Percentiles rank a stretch among this genome's conserved stretches.
These are phyloP conservation scores for Drosophila gaucha DNA, from an alignment of 2,888 invertebrate species.

Conservation along the genomic window DNA sequence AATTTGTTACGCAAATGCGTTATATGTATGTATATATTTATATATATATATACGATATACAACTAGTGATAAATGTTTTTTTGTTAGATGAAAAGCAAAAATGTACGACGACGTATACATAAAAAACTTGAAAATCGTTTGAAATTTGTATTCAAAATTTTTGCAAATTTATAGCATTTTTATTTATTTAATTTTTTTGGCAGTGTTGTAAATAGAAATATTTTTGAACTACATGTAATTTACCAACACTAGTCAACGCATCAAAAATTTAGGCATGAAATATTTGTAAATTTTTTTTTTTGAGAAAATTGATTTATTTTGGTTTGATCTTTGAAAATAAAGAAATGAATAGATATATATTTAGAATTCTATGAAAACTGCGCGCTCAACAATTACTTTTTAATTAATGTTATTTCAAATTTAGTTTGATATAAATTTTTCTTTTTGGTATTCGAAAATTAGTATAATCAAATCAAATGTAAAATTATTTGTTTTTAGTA, in stretches of 20 bases:
- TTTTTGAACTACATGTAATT: constrained; percentile 49
- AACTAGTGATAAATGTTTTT: constrained; percentile 39
- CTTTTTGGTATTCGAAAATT: constrained; percentile 29
- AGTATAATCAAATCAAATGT: constrained; percentile 53
- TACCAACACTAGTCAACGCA: constrained; percentile 74
- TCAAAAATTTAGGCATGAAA: constrained; percentile 48
- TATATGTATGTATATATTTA: constrained; percentile 15
- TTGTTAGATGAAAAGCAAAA: constrained; percentile 55
- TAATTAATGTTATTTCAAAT: constrained; percentile 56
- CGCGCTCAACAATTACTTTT: constrained; percentile 59
- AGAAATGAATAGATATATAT: constrained; percentile 44
- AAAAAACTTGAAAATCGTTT: constrained; percentile 73
- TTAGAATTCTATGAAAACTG: constrained; percentile 32
- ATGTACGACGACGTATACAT: constrained; percentile 82
- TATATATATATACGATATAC: constrained; percentile 38
- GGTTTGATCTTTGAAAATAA: constrained; percentile 53
- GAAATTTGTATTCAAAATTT: constrained; percentile 26
- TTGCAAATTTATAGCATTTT: constrained; percentile 27
- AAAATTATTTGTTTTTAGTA: constrained; percentile 42
- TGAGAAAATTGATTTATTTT: constrained; percentile 38
- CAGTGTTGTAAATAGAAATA: constrained; percentile 37
- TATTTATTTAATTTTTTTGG: constrained; percentile 22
- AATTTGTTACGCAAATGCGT: constrained; percentile 24
- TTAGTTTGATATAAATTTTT: constrained; percentile 8
- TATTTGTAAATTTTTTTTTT: constrained; percentile 24